Evolutionary conservation across 1,140 invertebrate genomes (phyloP), one percentile per base, ranked within the genome.

Genomic region (Zaprionus nigranus): DNA sequence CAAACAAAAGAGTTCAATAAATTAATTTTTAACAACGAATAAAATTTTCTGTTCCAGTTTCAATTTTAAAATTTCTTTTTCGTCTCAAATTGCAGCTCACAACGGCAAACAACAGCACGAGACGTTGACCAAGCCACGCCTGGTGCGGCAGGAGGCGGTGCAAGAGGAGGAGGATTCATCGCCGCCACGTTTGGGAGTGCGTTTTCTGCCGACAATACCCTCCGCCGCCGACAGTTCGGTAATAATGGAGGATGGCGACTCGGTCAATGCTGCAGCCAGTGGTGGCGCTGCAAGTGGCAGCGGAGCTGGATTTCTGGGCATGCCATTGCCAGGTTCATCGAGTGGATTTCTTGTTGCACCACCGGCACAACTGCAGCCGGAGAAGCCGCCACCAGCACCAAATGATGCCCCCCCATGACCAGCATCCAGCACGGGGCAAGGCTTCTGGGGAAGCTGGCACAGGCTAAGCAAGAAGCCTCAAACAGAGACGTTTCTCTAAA

Each of bases 171-270:
- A 91, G 71, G 96, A 96, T 84, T 95, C 95, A 1, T 95, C 95
- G 17, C 95, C 96, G 0, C 86, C 94, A 43, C 93, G 94, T 93
- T 92, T 95, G 61, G 94, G 95, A 72, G 95, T 96, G 63, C 93
- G 96, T 24, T 95, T 96, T 77, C 93, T 96, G 53, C 95, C 96
- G 56, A 97, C 96, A 9, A 97, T 97, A 92, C 96, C 96, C 5
- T 97, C 97, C 3, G 96, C 96, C 2, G 96, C 96, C 5, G 96
- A 97, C 93, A 96, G 95, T 56, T 97, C 96, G 78, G 94, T 96
- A 84, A 95, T 96, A 78, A 93, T 95, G 88, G 96, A 97, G 49
- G 96, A 96, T 61, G 95, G 95, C 57, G 75, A 93, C 64, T 92
- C 87, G 24, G 81, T 75, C 3, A 85, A 81, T 58, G 38, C 69